These are phyloP conservation scores for Astropecten irregularis DNA, from an alignment of 53 echinoderm and acorn worm species.

Conservation along the genomic window DNA sequence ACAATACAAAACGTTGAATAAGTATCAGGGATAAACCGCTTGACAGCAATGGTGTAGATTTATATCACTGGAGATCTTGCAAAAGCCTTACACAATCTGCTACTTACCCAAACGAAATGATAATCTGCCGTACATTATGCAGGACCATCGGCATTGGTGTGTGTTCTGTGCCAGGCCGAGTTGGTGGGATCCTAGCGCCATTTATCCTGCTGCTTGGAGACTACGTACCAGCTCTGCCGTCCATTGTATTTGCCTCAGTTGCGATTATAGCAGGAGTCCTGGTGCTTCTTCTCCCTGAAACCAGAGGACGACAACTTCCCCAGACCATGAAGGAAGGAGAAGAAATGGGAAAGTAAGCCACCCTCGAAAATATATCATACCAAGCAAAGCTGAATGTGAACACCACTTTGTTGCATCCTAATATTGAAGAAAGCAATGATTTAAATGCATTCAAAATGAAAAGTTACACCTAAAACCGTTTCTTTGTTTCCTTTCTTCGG, in stretches of 20 bases:
- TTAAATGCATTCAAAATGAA: too few relatives aligned
- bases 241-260: slow-evolving; percentile 35
- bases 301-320: slow-evolving; percentile 50
- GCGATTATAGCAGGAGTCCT: slow-evolving; percentile 47
- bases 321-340: slow-evolving; percentile 67
- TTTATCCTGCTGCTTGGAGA: slow-evolving; percentile 35
- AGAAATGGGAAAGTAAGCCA: slow-evolving; percentile 47
- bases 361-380: too few relatives aligned
- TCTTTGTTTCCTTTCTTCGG: not conserved
- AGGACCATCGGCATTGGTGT: slow-evolving; percentile 59
- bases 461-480: too few relatives aligned
- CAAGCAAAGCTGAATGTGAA: too few relatives aligned
- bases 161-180: slow-evolving; percentile 35
- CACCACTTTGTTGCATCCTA: too few relatives aligned
- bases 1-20: too few relatives aligned
- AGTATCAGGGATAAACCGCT: too few relatives aligned
- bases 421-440: too few relatives aligned
- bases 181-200: slow-evolving; percentile 64
- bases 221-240: slow-evolving; percentile 28
- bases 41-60: too few relatives aligned
- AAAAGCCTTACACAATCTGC: too few relatives aligned
- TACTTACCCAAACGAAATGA: not conserved
- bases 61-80: too few relatives aligned
- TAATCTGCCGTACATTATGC: not conserved
- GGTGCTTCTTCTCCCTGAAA: slow-evolving; percentile 62